phyloP scores from a whole-genome alignment of 2,113 vertebrate species.

The Chionis minor region DNA sequence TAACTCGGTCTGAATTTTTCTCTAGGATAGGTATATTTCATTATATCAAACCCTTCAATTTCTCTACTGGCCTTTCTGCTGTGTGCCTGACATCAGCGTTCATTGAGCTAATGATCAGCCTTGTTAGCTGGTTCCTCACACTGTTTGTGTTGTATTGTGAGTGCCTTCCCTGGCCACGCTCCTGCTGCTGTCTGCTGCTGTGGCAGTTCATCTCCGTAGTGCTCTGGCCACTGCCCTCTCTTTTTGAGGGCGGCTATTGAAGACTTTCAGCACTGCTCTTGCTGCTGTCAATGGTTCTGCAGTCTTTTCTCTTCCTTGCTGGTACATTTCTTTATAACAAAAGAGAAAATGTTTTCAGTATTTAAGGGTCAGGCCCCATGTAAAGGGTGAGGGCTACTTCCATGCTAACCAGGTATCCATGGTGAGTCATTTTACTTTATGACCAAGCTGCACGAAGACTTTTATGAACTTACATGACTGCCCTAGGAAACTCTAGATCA shows the following conservation, averaged over 20 bases:
- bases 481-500: neutral
- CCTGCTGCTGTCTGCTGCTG: rapidly evolving
- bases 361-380: neutral
- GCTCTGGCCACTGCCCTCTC: neutral
- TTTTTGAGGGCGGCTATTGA: neutral
- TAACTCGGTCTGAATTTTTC: neutral
- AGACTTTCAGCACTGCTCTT: neutral
- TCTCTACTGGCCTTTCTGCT: neutral
- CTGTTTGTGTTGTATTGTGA: neutral
- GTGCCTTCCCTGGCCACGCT: neutral
- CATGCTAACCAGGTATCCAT: neutral
- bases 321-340: neutral
- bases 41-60: neutral
- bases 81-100: neutral
- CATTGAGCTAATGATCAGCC: neutral
- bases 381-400: neutral
- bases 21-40: neutral
- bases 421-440: neutral
- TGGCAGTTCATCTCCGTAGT: neutral
- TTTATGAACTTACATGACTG: neutral
- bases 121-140: neutral
- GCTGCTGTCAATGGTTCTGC: neutral
- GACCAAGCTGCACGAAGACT: neutral
- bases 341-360: neutral
- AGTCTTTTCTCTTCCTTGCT: neutral